Evolutionary conservation across 2,797 vertebrate species (phyloP).

Genomic region (Ptychadena robeensis): DNA sequence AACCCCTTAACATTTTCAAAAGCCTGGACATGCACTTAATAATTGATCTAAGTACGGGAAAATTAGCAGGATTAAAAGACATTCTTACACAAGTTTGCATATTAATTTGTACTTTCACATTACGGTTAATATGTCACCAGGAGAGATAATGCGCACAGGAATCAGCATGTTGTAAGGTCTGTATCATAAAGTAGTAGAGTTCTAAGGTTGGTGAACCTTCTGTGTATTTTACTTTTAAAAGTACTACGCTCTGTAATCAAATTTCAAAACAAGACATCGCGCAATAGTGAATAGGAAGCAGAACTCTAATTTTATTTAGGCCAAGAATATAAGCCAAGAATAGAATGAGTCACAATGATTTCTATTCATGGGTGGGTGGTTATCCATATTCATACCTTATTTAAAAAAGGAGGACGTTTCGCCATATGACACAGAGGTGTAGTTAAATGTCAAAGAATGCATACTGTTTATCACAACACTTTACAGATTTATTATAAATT

Average conservation of each 20-base stretch:
- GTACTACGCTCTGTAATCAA: not conserved
- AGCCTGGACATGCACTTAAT: too few species aligned
- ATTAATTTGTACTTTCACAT: not conserved
- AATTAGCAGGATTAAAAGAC: not conserved
- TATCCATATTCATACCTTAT: slow-evolving; percentile 52
- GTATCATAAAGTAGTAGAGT: not conserved
- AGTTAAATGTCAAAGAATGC: slow-evolving; percentile 33
- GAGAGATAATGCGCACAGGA: not conserved
- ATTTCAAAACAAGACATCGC: not conserved
- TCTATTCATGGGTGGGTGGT: slow-evolving; percentile 35
- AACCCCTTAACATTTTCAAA: too few species aligned
- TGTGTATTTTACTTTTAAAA: not conserved
- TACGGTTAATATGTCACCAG: not conserved
- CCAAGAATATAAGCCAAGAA: slow-evolving; percentile 20
- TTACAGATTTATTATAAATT: not conserved
- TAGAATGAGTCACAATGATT: slow-evolving; percentile 36
- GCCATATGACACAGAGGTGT: slow-evolving; percentile 48
- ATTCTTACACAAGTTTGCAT: not conserved
- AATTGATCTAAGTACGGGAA: too few species aligned
- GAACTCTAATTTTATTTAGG: not conserved
- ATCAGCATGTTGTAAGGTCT: not conserved
- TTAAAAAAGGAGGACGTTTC: slow-evolving; percentile 40
- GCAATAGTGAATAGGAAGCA: not conserved
- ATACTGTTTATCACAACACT: slow-evolving; percentile 22
- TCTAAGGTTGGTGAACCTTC: not conserved